Evolutionary conservation across 2,888 invertebrate species (phyloP), one percentile per base, ranked within the genome.

Genomic region (Poecilus cupreus): DNA sequence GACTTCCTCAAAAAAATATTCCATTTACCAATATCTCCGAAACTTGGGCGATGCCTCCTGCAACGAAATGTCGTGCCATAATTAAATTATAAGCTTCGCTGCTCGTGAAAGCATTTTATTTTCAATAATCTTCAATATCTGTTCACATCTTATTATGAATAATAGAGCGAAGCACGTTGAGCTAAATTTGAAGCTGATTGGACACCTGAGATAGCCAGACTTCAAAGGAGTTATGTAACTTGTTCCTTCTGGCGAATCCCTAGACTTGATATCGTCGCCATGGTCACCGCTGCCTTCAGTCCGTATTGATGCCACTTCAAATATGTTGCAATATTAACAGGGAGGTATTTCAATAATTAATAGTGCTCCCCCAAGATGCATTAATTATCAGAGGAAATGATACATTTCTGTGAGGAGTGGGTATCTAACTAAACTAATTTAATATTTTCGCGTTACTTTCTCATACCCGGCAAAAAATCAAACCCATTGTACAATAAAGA

Each of bases 51-150:
- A n/a, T n/a, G n/a, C n/a, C n/a, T n/a, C n/a, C n/a, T n/a, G n/a
- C n/a, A n/a, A n/a, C n/a, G n/a, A n/a, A n/a, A n/a, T n/a, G n/a
- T n/a, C n/a, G n/a, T n/a, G 32, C 32, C 0, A 32, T 86, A 85
- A 85, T 83, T 85, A 43, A 43, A 43, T 43, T 5, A 43, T 3
- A n/a, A 3, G n/a, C n/a, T 43, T 43, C 1, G 43, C 10, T 43
- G 43, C 11, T 10, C 43, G 3, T 43, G 3, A n/a, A 11, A 43
- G 43, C n/a, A 43, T 43, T 43, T 43, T 43, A 32, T 32, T 32
- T 32, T 32, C 43, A 43, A 43, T 43, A 43, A 43, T 43, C 43
- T 43, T 43, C 43, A 43, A 43, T 43, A 43, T 43, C 43, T 43
- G 43, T 11, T 13, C 43, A 11, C 13, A 54, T 54, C 54, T 54